Evolutionary conservation across 2,888 invertebrate genomes (phyloP).

Genomic region (Ommatoiulus sabulosus): DNA sequence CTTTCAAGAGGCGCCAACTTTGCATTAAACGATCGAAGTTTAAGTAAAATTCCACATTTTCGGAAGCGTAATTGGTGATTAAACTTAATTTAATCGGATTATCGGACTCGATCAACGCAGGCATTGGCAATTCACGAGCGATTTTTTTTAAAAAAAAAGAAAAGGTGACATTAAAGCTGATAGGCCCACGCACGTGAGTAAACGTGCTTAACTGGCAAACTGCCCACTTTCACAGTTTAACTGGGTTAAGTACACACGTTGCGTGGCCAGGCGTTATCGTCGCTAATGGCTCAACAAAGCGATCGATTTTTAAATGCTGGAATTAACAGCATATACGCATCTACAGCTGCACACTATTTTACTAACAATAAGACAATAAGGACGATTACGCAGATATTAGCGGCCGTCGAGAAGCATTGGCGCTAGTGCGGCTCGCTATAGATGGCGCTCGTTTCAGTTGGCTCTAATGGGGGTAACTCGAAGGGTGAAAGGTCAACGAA

Average conservation of each 20-base stretch:
- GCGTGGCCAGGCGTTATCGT: background rate
- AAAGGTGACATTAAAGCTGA: background rate
- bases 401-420: background rate
- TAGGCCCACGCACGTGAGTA: background rate
- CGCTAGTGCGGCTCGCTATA: background rate
- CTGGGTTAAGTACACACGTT: slow-evolving; percentile 7
- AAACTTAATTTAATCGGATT: too few relatives aligned
- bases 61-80: too few relatives aligned
- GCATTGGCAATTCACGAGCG: too few relatives aligned
- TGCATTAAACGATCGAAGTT: too few relatives aligned
- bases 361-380: background rate
- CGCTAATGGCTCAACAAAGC: background rate
- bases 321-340: slow-evolving; percentile 1
- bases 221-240: slow-evolving; percentile 13
- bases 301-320: background rate
- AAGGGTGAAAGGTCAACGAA: too few relatives aligned
- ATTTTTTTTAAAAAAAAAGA: too few relatives aligned
- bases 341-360: background rate
- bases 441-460: too few relatives aligned
- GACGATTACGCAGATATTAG: too few relatives aligned
- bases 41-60: too few relatives aligned
- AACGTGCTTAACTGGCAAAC: background rate
- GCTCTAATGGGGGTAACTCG: too few relatives aligned
- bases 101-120: too few relatives aligned
- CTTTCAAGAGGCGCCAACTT: too few relatives aligned